phyloP scores from a whole-genome alignment of 2,113 vertebrate genomes.

The Spheniscus mendiculus region DNA sequence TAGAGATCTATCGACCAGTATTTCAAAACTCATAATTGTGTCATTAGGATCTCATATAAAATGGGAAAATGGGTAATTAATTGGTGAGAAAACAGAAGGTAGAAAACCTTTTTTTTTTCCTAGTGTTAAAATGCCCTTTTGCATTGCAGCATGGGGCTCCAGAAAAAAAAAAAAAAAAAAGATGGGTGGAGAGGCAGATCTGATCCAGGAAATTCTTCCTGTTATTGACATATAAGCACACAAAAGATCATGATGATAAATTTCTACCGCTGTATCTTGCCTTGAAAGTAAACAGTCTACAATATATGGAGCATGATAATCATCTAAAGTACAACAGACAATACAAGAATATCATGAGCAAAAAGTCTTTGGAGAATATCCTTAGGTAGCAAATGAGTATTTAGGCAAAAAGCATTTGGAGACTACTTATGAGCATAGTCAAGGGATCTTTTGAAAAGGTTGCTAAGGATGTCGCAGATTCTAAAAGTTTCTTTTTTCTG shows the following conservation, averaged over 20 bases:
- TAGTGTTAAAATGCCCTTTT: background rate
- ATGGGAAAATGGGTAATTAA: background rate
- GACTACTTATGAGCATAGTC: background rate
- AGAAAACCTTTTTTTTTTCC: background rate
- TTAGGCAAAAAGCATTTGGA: background rate
- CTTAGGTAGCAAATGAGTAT: background rate
- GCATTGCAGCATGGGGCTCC: background rate
- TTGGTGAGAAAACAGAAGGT: background rate
- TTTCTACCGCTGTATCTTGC: background rate
- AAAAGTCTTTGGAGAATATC: background rate
- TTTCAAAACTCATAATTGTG: background rate
- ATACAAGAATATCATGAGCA: background rate
- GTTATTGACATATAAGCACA: background rate
- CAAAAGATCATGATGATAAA: background rate
- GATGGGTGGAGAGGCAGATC: background rate
- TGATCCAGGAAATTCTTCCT: background rate
- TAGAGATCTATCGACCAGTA: background rate
- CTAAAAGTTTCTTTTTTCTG: background rate
- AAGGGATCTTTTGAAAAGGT: background rate
- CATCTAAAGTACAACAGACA: background rate
- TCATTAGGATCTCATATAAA: background rate
- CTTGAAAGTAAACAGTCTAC: background rate
- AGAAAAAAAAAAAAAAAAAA: background rate
- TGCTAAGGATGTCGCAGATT: background rate
- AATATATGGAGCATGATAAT: background rate